Percentiles rank a stretch among this genome's conserved stretches.
phyloP scores from a whole-genome alignment of 92 coral and sea anemone species.

The Micromussa lordhowensis region DNA sequence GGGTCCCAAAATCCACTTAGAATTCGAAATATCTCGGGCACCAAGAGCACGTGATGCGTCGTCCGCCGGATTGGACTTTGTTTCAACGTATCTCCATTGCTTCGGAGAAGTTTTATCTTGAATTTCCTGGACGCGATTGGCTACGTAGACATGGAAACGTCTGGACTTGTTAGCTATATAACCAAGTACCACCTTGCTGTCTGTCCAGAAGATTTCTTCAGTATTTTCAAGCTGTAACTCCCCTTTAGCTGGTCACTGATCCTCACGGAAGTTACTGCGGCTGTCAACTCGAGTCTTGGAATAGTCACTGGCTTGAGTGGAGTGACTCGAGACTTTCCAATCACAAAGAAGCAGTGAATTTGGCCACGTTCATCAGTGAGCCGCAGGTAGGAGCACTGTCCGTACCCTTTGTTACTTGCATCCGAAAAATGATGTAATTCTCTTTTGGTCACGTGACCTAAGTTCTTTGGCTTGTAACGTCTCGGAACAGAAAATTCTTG shows the following conservation, averaged over 20 bases:
- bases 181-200: conserved; percentile 2
- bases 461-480: not conserved
- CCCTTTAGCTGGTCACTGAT: not conserved
- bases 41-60: not conserved
- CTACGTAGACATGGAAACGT: not conserved
- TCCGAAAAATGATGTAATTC: not conserved
- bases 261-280: not conserved
- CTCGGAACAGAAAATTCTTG: not conserved
- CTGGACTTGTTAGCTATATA: not conserved
- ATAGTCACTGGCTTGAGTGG: not conserved
- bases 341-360: not conserved
- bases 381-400: not conserved
- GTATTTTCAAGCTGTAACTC: not conserved
- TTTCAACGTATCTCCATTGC: not conserved
- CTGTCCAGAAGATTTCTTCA: not conserved
- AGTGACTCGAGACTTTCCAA: not conserved
- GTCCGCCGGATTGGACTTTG: not conserved
- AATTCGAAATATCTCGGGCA: not conserved
- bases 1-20: not conserved
- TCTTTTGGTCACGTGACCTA: not conserved
- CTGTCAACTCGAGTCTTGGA: not conserved
- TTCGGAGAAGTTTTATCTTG: not conserved
- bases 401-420: not conserved
- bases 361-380: not conserved
- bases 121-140: conserved; percentile 11